A percentile compares a stretch with the other conserved stretches of the same genome.
phyloP scores from a whole-genome alignment of 2,797 vertebrate genomes.

The Agapornis canus region DNA sequence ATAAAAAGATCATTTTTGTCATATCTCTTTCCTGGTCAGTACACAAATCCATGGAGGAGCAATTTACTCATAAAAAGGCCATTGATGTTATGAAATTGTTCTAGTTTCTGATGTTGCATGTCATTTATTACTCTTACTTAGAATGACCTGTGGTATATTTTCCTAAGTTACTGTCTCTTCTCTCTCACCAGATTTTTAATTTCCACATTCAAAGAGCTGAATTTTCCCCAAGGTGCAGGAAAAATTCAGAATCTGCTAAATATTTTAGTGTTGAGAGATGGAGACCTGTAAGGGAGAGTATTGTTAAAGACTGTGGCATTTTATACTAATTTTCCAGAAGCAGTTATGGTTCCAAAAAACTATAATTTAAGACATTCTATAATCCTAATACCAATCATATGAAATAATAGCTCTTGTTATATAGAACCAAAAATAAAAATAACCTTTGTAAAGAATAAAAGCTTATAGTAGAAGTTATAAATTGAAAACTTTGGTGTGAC shows the following conservation, averaged over 20 bases:
- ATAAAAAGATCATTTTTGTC: conserved; percentile 65
- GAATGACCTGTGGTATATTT: conserved; percentile 25
- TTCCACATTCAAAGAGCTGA: conserved; percentile 42
- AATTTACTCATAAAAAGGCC: conserved; percentile 62
- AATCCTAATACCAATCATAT: conserved; percentile 37
- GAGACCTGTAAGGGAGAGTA: conserved; percentile 47
- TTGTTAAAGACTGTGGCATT: conserved; percentile 66
- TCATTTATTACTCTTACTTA: conserved; percentile 53
- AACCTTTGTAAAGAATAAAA: conserved; percentile 9
- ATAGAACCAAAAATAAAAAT: conserved; percentile 50
- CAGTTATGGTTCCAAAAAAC: conserved; percentile 49
- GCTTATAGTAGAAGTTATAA: neutral
- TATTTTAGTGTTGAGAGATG: conserved; percentile 57
- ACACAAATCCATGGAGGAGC: conserved; percentile 53
- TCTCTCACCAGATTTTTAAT: conserved; percentile 29
- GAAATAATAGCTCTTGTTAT: conserved; percentile 45
- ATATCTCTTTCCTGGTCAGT: conserved; percentile 54
- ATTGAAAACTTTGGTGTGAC: neutral
- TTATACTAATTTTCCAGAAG: conserved; percentile 56
- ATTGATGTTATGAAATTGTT: conserved; percentile 34
- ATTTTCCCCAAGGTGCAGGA: conserved; percentile 18
- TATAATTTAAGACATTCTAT: conserved; percentile 53
- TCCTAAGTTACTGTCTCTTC: neutral
- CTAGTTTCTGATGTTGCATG: conserved; percentile 39
- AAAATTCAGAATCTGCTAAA: conserved; percentile 59